Conservation (phyloP, 2,888 invertebrate species). For the Idaea dimidiata region DNA sequence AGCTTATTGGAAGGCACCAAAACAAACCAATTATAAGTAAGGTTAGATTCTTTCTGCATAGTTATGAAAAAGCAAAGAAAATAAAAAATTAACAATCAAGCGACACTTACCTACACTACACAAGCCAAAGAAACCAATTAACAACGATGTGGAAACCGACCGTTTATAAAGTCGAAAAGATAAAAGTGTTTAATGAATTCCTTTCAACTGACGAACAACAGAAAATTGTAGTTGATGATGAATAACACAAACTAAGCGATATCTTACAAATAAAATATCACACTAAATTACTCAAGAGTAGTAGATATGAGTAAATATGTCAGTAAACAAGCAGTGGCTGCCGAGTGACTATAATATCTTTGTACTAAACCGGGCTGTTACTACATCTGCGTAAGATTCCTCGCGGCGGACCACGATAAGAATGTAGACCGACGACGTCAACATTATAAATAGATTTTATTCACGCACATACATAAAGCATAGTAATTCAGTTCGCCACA, state of each 20-base stretch:
- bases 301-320: background rate
- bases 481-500: constrained; percentile 56
- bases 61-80: background rate
- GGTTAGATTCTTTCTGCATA: no score
- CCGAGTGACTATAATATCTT: background rate
- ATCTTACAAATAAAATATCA: background rate
- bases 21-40: no score
- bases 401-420: constrained; percentile 64
- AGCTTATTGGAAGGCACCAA: no score
- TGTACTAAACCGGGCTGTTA: constrained; percentile 9
- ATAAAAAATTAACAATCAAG: background rate
- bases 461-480: constrained; percentile 59
- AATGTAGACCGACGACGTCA: constrained; percentile 73
- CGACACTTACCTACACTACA: background rate
- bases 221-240: background rate
- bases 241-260: background rate
- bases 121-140: background rate
- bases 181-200: background rate
- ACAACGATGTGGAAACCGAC: background rate
- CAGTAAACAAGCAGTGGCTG: background rate
- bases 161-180: background rate
- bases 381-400: constrained; percentile 60
- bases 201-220: background rate
- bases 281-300: background rate
- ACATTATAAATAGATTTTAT: constrained; percentile 77